phyloP scores from a whole-genome alignment of 2,888 invertebrate species.

The Drosophila subsilvestris region DNA sequence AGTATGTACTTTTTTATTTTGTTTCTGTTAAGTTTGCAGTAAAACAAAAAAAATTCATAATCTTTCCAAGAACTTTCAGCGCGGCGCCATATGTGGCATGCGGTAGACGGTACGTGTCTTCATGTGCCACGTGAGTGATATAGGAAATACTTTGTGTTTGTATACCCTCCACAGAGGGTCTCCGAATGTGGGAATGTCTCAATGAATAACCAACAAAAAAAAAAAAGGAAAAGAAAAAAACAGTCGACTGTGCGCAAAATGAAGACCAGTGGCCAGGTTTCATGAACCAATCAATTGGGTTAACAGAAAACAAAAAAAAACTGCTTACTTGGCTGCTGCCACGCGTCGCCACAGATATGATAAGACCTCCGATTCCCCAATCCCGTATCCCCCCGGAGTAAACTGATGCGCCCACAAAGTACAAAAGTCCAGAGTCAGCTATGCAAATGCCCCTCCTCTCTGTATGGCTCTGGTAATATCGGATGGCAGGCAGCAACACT shows the following conservation, averaged over 20 bases:
- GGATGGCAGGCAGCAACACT: constrained; percentile 26
- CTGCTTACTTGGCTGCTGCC: constrained; percentile 52
- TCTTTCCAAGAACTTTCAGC: constrained; percentile 19
- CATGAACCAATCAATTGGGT: constrained; percentile 15
- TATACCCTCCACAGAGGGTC: background rate
- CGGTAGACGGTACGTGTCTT: background rate
- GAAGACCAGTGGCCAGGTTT: constrained; percentile 2
- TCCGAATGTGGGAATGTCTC: constrained; percentile 29
- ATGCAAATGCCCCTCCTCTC: constrained; percentile 34
- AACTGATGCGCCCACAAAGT: constrained; percentile 30
- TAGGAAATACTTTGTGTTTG: constrained; percentile 9
- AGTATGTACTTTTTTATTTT: background rate
- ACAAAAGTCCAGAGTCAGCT: constrained; percentile 29
- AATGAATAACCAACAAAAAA: constrained; percentile 18
- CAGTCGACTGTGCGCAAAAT: constrained; percentile 16
- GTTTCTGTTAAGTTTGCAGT: constrained; percentile 1
- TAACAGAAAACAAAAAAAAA: constrained; percentile 10
- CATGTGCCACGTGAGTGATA: constrained; percentile 28
- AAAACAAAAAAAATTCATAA: constrained; percentile 24
- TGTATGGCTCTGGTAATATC: constrained; percentile 20
- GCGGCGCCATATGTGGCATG: constrained; percentile 35
- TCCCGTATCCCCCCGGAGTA: constrained; percentile 35
- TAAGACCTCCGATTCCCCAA: constrained; percentile 8
- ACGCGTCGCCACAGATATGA: constrained; percentile 53
- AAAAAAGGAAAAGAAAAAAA: background rate